A percentile compares a stretch with the other conserved stretches of the same genome.
Evolutionary conservation across 1,140 invertebrate species (phyloP).

Genomic region (Hestina assimilis): DNA sequence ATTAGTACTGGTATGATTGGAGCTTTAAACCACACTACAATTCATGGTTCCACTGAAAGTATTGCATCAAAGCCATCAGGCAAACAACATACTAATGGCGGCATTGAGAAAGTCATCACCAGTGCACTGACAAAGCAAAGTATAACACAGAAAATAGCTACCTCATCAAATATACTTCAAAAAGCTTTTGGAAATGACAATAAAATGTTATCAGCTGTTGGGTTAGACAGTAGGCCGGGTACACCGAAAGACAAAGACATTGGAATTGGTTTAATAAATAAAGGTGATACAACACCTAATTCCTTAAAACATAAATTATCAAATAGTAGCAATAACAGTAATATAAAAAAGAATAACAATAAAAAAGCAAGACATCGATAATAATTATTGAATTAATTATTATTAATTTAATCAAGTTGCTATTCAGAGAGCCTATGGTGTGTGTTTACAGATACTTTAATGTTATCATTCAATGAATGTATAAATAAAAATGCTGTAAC

Average conservation of each 20-base stretch:
- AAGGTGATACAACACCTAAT: constrained; percentile 71
- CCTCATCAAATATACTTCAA: constrained; percentile 76
- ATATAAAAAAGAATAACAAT: constrained; percentile 83
- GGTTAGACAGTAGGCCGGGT: constrained; percentile 67
- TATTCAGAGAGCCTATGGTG: constrained; percentile 5
- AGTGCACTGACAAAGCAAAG: constrained; percentile 59
- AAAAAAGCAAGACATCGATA: constrained; percentile 86
- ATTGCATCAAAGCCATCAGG: constrained; percentile 81
- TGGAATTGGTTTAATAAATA: constrained; percentile 56
- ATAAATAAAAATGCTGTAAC: constrained; percentile 25
- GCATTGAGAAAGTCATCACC: constrained; percentile 63
- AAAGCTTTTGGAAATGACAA: constrained; percentile 77
- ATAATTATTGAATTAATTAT: constrained; percentile 25
- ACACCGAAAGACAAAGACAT: constrained; percentile 79
- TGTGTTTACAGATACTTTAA: constrained; percentile 7
- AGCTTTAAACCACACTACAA: constrained; percentile 82
- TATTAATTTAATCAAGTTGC: constrained; percentile 2
- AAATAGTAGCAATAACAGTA: constrained; percentile 75
- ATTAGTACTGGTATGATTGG: constrained; percentile 74
- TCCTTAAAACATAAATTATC: constrained; percentile 79
- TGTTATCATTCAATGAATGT: constrained; percentile 22
- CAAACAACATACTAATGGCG: constrained; percentile 82
- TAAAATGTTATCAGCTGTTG: constrained; percentile 63
- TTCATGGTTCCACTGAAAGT: constrained; percentile 80
- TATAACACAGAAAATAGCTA: constrained; percentile 73